Evolutionary conservation across 2,888 invertebrate genomes (phyloP).

Genomic region (Artemia sp.): DNA sequence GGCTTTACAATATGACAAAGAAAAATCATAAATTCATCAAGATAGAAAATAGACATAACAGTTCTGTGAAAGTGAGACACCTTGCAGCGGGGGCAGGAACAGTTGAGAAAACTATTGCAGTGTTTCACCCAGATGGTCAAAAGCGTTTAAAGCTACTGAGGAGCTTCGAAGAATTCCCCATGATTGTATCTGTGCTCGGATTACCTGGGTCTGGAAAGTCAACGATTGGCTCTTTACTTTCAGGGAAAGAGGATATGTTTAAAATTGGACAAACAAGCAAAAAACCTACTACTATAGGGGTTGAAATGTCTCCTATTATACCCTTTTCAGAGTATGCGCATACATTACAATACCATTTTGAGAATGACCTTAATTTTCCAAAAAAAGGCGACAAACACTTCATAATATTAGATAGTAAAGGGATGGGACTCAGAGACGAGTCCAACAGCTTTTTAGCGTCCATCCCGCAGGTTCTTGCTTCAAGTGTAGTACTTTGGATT

Average conservation of each 20-base stretch:
- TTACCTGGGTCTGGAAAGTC: slow-evolving; percentile 4
- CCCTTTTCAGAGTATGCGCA: neutral
- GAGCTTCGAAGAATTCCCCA: neutral
- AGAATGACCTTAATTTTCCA: no score
- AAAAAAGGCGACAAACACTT: neutral
- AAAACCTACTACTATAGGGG: neutral
- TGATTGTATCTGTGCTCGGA: slow-evolving; percentile 2
- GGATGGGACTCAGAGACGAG: neutral
- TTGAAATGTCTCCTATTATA: slow-evolving; percentile 4
- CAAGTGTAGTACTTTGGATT: neutral
- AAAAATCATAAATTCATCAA: neutral
- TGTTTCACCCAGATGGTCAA: neutral
- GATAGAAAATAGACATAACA: neutral
- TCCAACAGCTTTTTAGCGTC: neutral
- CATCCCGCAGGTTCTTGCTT: neutral
- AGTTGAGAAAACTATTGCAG: neutral
- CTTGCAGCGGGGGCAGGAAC: neutral
- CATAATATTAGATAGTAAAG: neutral
- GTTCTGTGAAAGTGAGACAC: neutral
- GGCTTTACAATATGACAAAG: neutral
- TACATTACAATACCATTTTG: neutral
- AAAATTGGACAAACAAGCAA: neutral
- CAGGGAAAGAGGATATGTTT: neutral
- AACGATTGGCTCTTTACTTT: neutral
- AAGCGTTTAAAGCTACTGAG: neutral